Conservation (phyloP, 2,797 vertebrate genomes). For the Acanthurus tractus region DNA sequence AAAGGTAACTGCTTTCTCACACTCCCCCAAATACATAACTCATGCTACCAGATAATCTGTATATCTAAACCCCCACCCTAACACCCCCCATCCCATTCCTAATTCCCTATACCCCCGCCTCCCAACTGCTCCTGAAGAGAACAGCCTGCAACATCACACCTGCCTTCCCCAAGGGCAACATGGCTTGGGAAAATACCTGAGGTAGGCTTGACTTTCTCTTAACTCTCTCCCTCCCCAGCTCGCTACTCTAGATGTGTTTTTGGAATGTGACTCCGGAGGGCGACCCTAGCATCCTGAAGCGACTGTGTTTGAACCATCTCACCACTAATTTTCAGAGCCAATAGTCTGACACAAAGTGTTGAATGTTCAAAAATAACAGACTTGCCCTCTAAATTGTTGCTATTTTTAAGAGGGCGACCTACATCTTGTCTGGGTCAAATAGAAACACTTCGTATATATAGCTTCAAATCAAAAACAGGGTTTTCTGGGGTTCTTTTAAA, state of each 20-base stretch:
- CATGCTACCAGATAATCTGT: slow-evolving; percentile 70
- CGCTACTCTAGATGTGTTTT: slow-evolving; percentile 30
- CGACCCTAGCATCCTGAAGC: slow-evolving; percentile 46
- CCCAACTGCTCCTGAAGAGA: slow-evolving; percentile 64
- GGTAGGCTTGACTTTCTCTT: slow-evolving; percentile 63
- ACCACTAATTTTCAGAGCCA: slow-evolving; percentile 50
- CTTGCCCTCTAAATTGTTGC: slow-evolving; percentile 63
- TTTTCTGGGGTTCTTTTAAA: slow-evolving; percentile 43
- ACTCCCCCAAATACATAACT: slow-evolving; percentile 69
- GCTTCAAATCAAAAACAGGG: slow-evolving; percentile 55
- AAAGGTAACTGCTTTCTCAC: slow-evolving; percentile 64
- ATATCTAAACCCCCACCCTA: slow-evolving; percentile 52
- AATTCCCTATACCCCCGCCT: slow-evolving; percentile 49
- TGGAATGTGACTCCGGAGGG: slow-evolving; percentile 55
- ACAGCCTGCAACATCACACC: slow-evolving; percentile 81
- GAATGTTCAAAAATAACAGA: slow-evolving; percentile 59
- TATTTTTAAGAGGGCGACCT: slow-evolving; percentile 71
- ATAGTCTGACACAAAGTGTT: slow-evolving; percentile 40
- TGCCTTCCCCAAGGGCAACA: slow-evolving; percentile 78
- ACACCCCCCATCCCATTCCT: slow-evolving; percentile 40
- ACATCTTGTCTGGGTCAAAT: slow-evolving; percentile 71
- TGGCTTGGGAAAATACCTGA: slow-evolving; percentile 75
- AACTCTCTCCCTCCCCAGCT: slow-evolving; percentile 20
- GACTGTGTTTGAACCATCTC: slow-evolving; percentile 43
- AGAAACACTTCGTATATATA: slow-evolving; percentile 52